Conservation (phyloP, 2,797 vertebrate genomes). For the Rallus crepitans region DNA sequence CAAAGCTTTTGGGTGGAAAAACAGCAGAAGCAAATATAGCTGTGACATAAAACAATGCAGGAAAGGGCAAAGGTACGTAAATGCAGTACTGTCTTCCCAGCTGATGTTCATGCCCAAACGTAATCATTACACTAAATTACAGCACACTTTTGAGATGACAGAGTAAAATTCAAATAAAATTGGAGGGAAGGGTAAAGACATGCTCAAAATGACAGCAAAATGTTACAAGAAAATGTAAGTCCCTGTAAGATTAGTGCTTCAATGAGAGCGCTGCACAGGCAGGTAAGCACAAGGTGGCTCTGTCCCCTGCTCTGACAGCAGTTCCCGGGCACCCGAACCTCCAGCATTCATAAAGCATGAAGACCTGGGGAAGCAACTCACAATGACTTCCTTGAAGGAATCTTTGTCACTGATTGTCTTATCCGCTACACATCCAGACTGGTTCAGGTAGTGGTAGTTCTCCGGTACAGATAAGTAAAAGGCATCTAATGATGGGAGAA, state of each 20-base stretch:
- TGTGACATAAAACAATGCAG: neutral
- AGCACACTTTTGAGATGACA: neutral
- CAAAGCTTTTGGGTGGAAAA: neutral
- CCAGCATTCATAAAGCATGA: neutral
- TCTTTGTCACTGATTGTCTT: slow-evolving; percentile 89
- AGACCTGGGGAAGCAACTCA: slow-evolving; percentile 73
- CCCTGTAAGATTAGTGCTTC: neutral
- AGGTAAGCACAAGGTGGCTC: neutral
- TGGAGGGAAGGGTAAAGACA: neutral
- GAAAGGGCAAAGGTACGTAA: neutral
- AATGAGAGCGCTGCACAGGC: neutral
- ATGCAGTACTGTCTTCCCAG: neutral
- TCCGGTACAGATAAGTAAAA: slow-evolving; percentile 88
- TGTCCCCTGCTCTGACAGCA: neutral
- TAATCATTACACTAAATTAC: neutral
- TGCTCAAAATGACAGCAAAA: neutral
- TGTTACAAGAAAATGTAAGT: neutral
- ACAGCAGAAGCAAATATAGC: neutral
- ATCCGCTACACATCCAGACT: slow-evolving; percentile 86
- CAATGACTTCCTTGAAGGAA: slow-evolving; percentile 92
- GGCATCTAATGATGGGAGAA: slow-evolving; percentile 82
- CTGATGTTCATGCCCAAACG: neutral
- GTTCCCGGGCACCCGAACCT: neutral
- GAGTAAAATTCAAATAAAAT: neutral
- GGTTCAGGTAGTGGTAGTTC: slow-evolving; percentile 93